These are phyloP conservation scores for Eonycteris spelaea DNA, from an alignment of 2,113 vertebrate species.

Conservation along the genomic window DNA sequence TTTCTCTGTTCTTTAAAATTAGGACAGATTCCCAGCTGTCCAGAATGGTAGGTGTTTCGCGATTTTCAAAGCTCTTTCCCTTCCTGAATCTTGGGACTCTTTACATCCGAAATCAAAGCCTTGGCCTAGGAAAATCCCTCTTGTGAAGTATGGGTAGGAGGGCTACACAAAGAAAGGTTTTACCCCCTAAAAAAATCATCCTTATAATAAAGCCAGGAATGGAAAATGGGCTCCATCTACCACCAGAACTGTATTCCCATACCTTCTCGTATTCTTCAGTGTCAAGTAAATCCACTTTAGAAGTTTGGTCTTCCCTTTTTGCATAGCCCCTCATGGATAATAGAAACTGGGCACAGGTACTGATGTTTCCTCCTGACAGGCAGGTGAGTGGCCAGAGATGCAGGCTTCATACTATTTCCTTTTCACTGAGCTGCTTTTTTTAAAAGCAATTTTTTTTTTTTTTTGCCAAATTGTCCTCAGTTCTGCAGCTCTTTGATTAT, in stretches of 20 bases:
- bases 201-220: not conserved
- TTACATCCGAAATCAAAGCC: not conserved
- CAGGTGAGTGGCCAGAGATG: not conserved
- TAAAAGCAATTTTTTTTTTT: not conserved
- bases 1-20: slow-evolving; percentile 26
- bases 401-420: not conserved
- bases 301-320: not conserved
- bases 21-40: slow-evolving; percentile 45
- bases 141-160: not conserved
- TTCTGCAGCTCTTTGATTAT: not conserved
- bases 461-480: not conserved
- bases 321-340: not conserved
- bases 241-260: not conserved
- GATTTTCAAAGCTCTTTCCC: not conserved
- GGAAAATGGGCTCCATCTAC: not conserved
- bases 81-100: not conserved
- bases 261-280: not conserved
- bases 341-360: not conserved
- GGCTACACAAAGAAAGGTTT: not conserved
- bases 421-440: not conserved
- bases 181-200: not conserved
- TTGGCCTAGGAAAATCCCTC: not conserved
- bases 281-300: not conserved
- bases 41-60: slow-evolving; percentile 13
- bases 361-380: not conserved